Evolutionary conservation across 1,140 invertebrate species (phyloP), one percentile per base, ranked within the genome.

Genomic region (Diachasma alloeum): DNA sequence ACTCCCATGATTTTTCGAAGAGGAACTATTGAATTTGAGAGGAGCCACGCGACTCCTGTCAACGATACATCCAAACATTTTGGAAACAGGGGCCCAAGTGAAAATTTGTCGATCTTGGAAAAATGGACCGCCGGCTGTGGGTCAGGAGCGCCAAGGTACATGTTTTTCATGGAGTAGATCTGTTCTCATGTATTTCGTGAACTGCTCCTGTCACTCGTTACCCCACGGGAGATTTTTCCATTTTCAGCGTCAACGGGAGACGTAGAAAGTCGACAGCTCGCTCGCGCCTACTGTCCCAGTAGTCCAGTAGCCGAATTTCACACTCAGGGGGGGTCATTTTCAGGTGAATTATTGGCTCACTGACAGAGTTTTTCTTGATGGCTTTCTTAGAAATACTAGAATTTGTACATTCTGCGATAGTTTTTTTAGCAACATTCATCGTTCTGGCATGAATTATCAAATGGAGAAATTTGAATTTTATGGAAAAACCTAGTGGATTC

Each of bases 41-140:
- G 9, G 11, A 63, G 59, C 24, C 19, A 24, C 59, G 59, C 59
- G 59, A 6, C 59, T 63, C 11, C 59, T 63, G 59, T 63, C 59
- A 63, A 31, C 59, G 19, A 63, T 63, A 24, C 8, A 63, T 63
- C 59, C 59, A 63, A 63, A 63, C 59, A 63, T 63, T 63, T 63
- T 63, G 24, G 24, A 63, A 63, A 63, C 59, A 63, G 59, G 26
- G 22, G 3, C 15, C n/a, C 15, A 4, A 68, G 26, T 19, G 36
- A 37, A 37, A 68, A 68, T 68, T 68, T 36, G 59, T 36, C 59
- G 31, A 36, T 66, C 9, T 4, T 5, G 9, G 9, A 39, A 37
- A 68, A 68, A 42, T 37, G 31, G 36, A 68, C 26, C 36, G 31
- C 36, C 26, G n/a, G n/a, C 26, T 36, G 66, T 68, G 36, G 36